Conservation (phyloP, 2,888 invertebrate species). For the Macrostomum cliftonense region DNA sequence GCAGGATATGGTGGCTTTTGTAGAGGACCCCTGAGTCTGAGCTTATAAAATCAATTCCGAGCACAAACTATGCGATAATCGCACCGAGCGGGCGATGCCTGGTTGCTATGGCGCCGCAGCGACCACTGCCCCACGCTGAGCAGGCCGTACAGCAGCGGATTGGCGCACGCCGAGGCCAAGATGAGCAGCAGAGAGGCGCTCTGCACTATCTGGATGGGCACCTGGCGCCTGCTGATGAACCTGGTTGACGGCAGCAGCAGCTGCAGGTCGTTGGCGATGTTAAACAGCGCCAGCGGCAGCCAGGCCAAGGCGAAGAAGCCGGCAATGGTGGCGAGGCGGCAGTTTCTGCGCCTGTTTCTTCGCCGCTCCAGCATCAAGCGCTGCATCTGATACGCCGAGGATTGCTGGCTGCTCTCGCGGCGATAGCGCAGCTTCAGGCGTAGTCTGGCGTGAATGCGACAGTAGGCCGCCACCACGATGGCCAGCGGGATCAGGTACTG, state of each 20-base stretch:
- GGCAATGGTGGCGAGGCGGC: slow-evolving; percentile 65
- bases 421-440: slow-evolving; percentile 43
- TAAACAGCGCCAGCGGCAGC: slow-evolving; percentile 71
- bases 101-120: too few relatives aligned
- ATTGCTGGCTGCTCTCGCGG: background rate
- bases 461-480: slow-evolving; percentile 61
- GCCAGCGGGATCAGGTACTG: slow-evolving; percentile 65
- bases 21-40: too few relatives aligned
- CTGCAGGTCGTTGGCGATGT: slow-evolving; percentile 53
- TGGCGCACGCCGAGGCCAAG: slow-evolving; percentile 73
- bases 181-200: slow-evolving; percentile 51
- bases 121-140: slow-evolving; percentile 49
- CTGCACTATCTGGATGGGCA: slow-evolving; percentile 33
- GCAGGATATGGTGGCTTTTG: too few relatives aligned
- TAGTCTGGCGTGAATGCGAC: slow-evolving; percentile 60
- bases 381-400: background rate
- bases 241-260: slow-evolving; percentile 11
- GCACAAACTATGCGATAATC: too few relatives aligned
- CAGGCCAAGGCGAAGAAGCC: slow-evolving; percentile 71
- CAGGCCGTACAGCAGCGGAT: slow-evolving; percentile 76
- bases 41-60: too few relatives aligned
- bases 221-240: slow-evolving; percentile 13
- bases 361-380: slow-evolving; percentile 32
- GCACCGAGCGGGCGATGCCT: too few relatives aligned
- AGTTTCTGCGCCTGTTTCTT: slow-evolving; percentile 62